Evolutionary conservation across 2,797 vertebrate species (phyloP), one percentile per base, ranked within the genome.

Genomic region (Acanthurus lineatus): DNA sequence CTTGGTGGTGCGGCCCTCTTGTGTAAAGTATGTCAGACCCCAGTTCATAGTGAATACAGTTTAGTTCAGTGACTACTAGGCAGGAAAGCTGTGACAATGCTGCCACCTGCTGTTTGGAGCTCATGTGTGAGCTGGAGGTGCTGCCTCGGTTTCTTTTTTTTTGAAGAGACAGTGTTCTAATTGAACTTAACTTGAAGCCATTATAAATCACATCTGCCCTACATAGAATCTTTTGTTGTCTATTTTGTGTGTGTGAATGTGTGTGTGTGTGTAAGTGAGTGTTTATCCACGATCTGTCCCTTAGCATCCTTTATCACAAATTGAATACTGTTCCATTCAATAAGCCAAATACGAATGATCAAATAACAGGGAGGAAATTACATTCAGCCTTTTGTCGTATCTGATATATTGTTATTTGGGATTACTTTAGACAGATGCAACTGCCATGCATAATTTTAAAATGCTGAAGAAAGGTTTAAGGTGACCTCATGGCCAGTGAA

Each of bases 71-170:
- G 32, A 42, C 17, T 16, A 10, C 45, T 7, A 11, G 28, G 47
- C 0, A 48, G 16, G 53, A 83, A 91, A 76, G 76, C 88, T 94
- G 93, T 89, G 79, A 74, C 93, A 85, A 94, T 94, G 94, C 93
- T 95, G 92, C 94, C 95, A 95, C 94, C 95, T 95, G 89, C 94
- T 95, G 94, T 67, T 81, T 19, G 65, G 6, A 69, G 59, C 20
- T 44, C 11, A 51, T 42, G 79, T 56, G 38, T 67, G 72, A 82
- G 73, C 8, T 61, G 60, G 32, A 68, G 53, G 25, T 51, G 57
- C 59, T 47, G 54, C 9, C 19, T 53, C 48, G 44, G 51, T 20
- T 85, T 82, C 38, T 32, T 57, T 45, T 69, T 79, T 61, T 35
- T 63, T 66, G 47, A 48, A 76, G 71, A 83, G 64, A 76, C 57